Evolutionary conservation across 2,113 vertebrate genomes (phyloP), one percentile per base, ranked within the genome.

Genomic region (Sisor rabdophorus): DNA sequence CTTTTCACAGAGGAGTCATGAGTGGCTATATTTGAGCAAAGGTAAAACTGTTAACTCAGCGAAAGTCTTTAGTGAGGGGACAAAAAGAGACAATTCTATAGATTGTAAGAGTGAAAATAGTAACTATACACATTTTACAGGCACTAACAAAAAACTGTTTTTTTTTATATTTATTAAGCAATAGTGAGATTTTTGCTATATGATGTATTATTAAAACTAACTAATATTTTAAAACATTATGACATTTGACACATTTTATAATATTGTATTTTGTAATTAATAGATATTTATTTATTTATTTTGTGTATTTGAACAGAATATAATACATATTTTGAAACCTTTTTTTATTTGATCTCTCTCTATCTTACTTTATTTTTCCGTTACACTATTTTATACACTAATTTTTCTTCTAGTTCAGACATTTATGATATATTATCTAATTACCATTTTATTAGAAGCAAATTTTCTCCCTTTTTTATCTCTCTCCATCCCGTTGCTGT

Each of bases 11-110:
- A 48, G 61, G 28, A 76, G 24, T 28, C 44, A 61, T 75, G 73
- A 80, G 50, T 78, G 70, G 59, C 28, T 79, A 61, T 58, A 78
- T 53, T 58, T 64, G 75, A 73, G 67, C 59, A 55, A 68, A 64
- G 82, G 59, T 71, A 53, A 76, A 32, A 71, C 48, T 71, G 80
- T 81, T 63, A 58, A 77, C 54, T 77, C 71, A 77, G 70, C 75
- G 36, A 71, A 80, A 73, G 80, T 70, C 71, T 68, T 79, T 22
- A 83, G 68, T 83, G 64, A 59, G 40, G 67, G 47, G 24, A 52
- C 22, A 54, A n/a, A 26, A 48, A 69, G n/a, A 73, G 28, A n/a
- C n/a, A 74, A 73, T 50, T n/a, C 22, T 30, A 72, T 72, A 52
- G 73, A 75, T 61, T n/a, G n/a, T 28, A 54, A 11, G 48, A 75